phyloP scores from a whole-genome alignment of 2,888 invertebrate species.

The Heliconius sara region DNA sequence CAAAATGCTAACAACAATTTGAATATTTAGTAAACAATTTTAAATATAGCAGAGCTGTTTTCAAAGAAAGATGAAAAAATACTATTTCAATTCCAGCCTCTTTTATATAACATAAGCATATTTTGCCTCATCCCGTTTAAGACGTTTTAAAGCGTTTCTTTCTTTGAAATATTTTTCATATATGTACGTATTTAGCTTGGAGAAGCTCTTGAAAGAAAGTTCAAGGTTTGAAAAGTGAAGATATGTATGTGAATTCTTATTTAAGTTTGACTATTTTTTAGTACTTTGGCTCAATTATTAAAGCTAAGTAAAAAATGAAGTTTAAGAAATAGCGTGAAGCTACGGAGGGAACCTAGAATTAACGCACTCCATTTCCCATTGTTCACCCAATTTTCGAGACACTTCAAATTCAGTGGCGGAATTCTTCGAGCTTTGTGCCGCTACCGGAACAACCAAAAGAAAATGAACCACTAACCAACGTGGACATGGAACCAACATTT shows the following conservation, averaged over 20 bases:
- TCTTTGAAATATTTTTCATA: slow-evolving; percentile 15
- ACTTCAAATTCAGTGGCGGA: too few species aligned
- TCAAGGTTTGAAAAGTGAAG: slow-evolving; percentile 1
- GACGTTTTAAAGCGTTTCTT: slow-evolving; percentile 18
- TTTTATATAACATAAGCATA: slow-evolving; percentile 10
- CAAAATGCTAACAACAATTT: slow-evolving; percentile 7
- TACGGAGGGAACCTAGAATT: not conserved
- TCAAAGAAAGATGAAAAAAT: slow-evolving; percentile 18
- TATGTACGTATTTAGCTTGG: not conserved
- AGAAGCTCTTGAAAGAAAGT: slow-evolving; percentile 9
- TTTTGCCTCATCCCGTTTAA: slow-evolving; percentile 20
- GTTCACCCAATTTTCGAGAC: too few species aligned
- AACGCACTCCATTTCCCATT: too few species aligned
- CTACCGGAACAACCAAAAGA: too few species aligned
- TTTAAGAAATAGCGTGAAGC: too few species aligned
- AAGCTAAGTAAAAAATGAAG: not conserved
- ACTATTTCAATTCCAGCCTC: slow-evolving; percentile 18
- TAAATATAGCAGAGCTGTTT: slow-evolving; percentile 4
- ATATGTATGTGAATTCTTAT: not conserved
- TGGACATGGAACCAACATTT: too few species aligned
- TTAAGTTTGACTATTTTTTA: not conserved
- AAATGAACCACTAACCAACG: too few species aligned
- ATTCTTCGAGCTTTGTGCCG: too few species aligned
- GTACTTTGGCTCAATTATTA: not conserved
- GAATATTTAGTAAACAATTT: slow-evolving; percentile 3